Conservation (phyloP, 2,113 vertebrate species). For the Numenius arquata region DNA sequence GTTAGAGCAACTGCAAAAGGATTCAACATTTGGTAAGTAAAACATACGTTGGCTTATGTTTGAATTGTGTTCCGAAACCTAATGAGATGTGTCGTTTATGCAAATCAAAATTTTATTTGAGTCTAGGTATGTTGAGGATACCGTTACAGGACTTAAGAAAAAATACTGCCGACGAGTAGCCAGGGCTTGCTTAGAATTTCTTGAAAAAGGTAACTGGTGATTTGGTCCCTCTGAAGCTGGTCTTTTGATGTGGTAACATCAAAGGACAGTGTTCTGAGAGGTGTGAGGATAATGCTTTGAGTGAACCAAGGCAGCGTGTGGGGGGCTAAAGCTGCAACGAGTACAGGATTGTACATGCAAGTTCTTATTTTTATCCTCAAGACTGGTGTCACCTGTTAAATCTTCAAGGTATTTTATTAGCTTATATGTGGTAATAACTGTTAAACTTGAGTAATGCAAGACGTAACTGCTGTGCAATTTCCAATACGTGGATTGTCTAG, state of each 20-base stretch:
- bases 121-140: background rate
- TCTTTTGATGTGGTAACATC: background rate
- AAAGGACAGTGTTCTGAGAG: background rate
- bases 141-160: background rate
- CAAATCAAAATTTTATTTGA: background rate
- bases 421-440: background rate
- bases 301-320: background rate
- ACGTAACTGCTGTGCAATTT: background rate
- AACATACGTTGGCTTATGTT: background rate
- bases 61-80: background rate
- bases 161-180: background rate
- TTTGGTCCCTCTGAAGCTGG: background rate
- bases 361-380: background rate
- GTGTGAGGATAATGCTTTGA: background rate
- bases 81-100: background rate
- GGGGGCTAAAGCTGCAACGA: background rate
- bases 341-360: background rate
- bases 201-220: background rate
- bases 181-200: background rate
- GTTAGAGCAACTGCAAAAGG: constrained; percentile 30
- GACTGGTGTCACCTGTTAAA: background rate
- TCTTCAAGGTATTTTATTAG: background rate
- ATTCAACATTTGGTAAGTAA: constrained; percentile 14
- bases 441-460: background rate
- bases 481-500: background rate